Percentiles rank a stretch among this genome's conserved stretches.
Evolutionary conservation across 2,888 invertebrate genomes (phyloP).

Genomic region (Agonum fuliginosum): DNA sequence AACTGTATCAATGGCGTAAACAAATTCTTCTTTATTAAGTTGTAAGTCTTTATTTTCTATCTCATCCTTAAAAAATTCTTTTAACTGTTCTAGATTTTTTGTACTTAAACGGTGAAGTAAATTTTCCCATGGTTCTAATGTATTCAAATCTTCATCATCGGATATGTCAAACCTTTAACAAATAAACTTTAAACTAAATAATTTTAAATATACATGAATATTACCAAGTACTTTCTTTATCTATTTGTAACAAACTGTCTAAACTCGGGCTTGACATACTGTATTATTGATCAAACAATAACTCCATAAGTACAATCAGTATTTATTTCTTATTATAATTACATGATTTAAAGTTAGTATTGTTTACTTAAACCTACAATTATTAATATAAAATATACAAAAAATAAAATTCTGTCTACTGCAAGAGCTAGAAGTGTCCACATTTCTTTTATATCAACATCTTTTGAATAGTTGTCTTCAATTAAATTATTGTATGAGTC

Average conservation of each 20-base stretch:
- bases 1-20: conserved; percentile 68
- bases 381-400: conserved; percentile 65
- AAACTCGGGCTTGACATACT: conserved; percentile 10
- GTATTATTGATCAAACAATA: conserved; percentile 30
- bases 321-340: conserved; percentile 8
- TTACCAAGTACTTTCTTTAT: conserved; percentile 40
- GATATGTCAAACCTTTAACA: conserved; percentile 63
- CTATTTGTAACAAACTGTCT: not conserved
- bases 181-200: not conserved
- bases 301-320: not conserved
- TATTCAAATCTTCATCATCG: conserved; percentile 61
- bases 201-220: conserved; percentile 32
- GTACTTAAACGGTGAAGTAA: conserved; percentile 65
- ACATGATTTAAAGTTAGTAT: conserved; percentile 51
- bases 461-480: conserved; percentile 12
- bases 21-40: conserved; percentile 69
- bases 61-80: conserved; percentile 64
- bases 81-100: conserved; percentile 65
- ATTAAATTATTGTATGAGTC: conserved; percentile 50
- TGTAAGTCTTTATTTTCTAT: conserved; percentile 52
- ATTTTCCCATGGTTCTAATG: conserved; percentile 64
- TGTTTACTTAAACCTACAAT: conserved; percentile 62
- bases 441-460: conserved; percentile 64
- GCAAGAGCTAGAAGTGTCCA: conserved; percentile 68
- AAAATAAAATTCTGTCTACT: conserved; percentile 69